These are phyloP conservation scores for Ommatoiulus sabulosus DNA, from an alignment of 2,888 invertebrate genomes.

Conservation along the genomic window DNA sequence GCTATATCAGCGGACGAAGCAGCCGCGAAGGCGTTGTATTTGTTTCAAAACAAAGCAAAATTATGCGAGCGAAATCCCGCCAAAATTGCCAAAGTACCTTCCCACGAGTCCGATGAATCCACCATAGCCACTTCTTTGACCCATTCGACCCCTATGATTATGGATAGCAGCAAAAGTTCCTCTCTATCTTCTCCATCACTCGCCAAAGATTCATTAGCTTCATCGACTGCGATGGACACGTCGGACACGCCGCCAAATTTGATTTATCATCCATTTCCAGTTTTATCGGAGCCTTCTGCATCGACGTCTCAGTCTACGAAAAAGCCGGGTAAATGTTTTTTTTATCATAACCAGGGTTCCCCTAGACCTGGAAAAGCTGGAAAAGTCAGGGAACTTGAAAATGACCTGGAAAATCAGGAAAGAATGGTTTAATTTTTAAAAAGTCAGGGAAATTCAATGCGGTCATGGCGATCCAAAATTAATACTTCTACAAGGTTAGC, in stretches of 20 bases:
- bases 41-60: constrained; percentile 67
- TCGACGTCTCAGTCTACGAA: constrained; percentile 41
- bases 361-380: no score
- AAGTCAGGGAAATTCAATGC: no score
- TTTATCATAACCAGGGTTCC: no score
- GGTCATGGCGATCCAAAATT: no score
- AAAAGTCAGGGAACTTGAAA: no score
- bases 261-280: not conserved
- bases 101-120: not conserved
- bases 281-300: not conserved
- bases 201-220: not conserved
- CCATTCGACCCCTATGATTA: not conserved
- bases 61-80: constrained; percentile 65
- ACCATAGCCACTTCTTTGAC: not conserved
- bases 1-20: constrained; percentile 88
- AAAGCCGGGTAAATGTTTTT: not conserved
- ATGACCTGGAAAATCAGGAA: no score
- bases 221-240: constrained; percentile 40
- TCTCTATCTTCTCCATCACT: constrained; percentile 7
- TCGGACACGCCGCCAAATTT: constrained; percentile 2
- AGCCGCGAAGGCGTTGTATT: constrained; percentile 87
- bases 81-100: constrained; percentile 64
- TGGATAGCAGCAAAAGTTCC: constrained; percentile 27
- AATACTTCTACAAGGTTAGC: no score
- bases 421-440: no score